Evolutionary conservation across 2,797 vertebrate species (phyloP).

Genomic region (Ciconia nigra): DNA sequence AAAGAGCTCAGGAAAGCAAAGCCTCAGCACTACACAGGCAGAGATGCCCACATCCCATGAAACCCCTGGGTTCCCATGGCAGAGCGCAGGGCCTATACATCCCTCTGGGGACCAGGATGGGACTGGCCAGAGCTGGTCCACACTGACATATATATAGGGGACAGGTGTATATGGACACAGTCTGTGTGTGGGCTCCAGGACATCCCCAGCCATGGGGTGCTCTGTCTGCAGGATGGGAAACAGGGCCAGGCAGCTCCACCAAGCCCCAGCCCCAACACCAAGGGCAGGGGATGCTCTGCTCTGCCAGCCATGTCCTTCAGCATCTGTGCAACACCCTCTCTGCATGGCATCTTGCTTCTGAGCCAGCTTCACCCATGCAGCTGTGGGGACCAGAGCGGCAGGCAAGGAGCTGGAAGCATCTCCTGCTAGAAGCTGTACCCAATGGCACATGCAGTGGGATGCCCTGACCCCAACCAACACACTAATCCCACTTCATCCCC

Average conservation of each 20-base stretch:
- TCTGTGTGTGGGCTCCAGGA: neutral
- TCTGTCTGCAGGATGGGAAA: neutral
- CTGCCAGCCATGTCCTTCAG: neutral
- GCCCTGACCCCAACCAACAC: neutral
- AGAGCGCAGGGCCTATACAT: neutral
- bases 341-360: neutral
- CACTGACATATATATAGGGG: rapidly evolving
- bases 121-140: neutral
- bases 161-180: neutral
- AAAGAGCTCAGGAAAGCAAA: neutral
- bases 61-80: rapidly evolving
- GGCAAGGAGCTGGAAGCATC: neutral
- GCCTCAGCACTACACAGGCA: rapidly evolving
- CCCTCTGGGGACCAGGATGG: neutral
- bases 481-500: too few species aligned
- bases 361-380: neutral
- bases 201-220: neutral
- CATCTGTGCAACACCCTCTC: neutral
- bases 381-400: neutral
- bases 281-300: neutral
- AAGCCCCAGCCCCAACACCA: neutral
- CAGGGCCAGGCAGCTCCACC: neutral
- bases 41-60: neutral
- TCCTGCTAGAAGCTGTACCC: neutral
- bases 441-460: neutral